Percentiles rank a stretch among this genome's conserved stretches.
phyloP scores from a whole-genome alignment of 2,113 vertebrate genomes.

The Gambusia holbrooki region DNA sequence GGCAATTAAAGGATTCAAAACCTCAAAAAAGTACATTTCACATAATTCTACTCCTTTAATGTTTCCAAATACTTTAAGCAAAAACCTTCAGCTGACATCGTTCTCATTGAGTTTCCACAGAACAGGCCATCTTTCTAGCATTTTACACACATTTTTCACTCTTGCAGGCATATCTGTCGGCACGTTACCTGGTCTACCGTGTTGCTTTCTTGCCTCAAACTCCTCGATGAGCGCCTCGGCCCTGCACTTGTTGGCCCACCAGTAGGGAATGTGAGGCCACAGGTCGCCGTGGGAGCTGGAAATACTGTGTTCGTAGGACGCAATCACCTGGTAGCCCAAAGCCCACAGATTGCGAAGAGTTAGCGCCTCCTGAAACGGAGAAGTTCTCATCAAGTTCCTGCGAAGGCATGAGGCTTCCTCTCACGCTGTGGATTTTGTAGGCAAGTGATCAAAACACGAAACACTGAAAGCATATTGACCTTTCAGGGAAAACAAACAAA shows the following conservation, averaged over 20 bases:
- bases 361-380: constrained; percentile 68
- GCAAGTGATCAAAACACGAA: background rate
- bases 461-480: background rate
- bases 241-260: constrained; percentile 85
- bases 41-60: no score
- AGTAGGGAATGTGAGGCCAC: constrained; percentile 82
- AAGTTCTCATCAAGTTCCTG: background rate
- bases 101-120: no score
- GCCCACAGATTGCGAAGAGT: constrained; percentile 79
- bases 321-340: constrained; percentile 74
- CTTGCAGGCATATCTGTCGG: background rate
- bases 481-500: background rate
- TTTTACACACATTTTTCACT: background rate
- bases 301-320: constrained; percentile 78
- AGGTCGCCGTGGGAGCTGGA: constrained; percentile 68
- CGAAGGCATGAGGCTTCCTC: background rate
- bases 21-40: no score
- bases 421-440: background rate
- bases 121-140: no score
- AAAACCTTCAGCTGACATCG: no score
- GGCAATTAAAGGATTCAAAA: no score
- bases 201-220: constrained; percentile 77
- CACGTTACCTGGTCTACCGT: constrained; percentile 77
- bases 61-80: no score
- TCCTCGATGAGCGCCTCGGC: constrained; percentile 79